A percentile compares a stretch with the other conserved stretches of the same genome.
phyloP scores from a whole-genome alignment of 1,140 invertebrate genomes.

The Caenorhabditis latens region DNA sequence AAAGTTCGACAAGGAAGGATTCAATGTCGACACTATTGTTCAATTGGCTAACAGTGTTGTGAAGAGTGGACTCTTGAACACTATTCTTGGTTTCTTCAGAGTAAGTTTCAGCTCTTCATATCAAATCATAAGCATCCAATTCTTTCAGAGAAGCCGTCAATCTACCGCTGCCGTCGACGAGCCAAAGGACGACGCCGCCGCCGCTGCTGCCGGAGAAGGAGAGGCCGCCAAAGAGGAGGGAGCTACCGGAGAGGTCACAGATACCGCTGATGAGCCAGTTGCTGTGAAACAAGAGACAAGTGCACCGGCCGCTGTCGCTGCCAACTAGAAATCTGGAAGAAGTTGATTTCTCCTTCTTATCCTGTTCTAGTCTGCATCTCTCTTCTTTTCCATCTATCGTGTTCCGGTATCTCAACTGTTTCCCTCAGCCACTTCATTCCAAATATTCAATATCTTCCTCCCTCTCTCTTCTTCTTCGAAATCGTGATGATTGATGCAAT shows the following conservation, averaged over 20 bases:
- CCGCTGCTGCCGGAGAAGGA: conserved; percentile 9
- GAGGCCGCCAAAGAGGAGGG: conserved; percentile 11
- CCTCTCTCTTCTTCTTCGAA: not conserved
- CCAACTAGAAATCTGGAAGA: conserved; percentile 48
- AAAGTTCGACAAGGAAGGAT: conserved; percentile 70
- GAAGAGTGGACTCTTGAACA: conserved; percentile 64
- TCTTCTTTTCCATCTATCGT: conserved; percentile 39
- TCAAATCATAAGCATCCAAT: not conserved
- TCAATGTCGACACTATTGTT: conserved; percentile 69
- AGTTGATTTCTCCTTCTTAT: not conserved
- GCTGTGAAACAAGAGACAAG: conserved; percentile 47
- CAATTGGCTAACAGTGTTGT: conserved; percentile 56
- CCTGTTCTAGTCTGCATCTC: conserved; percentile 15
- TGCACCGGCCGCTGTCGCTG: conserved; percentile 39
- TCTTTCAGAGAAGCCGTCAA: conserved; percentile 44
- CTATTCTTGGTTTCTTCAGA: conserved; percentile 69
- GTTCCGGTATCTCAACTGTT: conserved; percentile 55
- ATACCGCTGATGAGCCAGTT: conserved; percentile 45
- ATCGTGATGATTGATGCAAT: conserved; percentile 26
- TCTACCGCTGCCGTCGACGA: not conserved
- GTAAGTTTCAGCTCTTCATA: not conserved
- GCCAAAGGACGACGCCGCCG: conserved; percentile 32
- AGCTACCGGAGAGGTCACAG: conserved; percentile 26
- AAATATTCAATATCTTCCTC: conserved; percentile 16
- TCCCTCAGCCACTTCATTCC: conserved; percentile 35